A percentile compares a stretch with the other conserved stretches of the same genome.
These are phyloP conservation scores for Andrena camellia DNA, from an alignment of 2,888 invertebrate species.

Conservation along the genomic window DNA sequence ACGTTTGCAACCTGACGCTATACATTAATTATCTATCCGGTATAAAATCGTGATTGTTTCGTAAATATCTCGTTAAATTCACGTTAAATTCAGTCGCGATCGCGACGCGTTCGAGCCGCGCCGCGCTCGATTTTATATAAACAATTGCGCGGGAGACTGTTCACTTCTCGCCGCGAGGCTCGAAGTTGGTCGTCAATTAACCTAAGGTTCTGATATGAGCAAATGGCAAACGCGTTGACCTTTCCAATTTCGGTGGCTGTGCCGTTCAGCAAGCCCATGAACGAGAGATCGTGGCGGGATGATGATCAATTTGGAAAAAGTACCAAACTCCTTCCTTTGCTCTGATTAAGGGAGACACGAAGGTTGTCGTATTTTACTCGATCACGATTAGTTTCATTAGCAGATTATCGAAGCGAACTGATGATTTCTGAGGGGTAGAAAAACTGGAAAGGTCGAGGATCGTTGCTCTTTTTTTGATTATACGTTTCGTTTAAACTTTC, in stretches of 20 bases:
- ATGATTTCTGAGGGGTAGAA: slow-evolving; percentile 26
- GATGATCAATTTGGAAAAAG: too few relatives aligned
- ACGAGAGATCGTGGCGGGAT: too few relatives aligned
- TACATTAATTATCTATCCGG: slow-evolving; percentile 77
- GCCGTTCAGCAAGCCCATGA: too few relatives aligned
- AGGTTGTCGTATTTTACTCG: slow-evolving; percentile 21
- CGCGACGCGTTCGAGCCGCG: slow-evolving; percentile 37
- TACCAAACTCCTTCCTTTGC: too few relatives aligned
- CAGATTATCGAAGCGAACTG: slow-evolving; percentile 28
- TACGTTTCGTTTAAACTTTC: slow-evolving; percentile 56
- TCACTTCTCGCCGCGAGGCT: slow-evolving; percentile 61
- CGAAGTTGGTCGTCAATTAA: slow-evolving; percentile 69
- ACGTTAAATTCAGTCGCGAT: slow-evolving; percentile 56
- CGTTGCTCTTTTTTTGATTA: slow-evolving; percentile 69
- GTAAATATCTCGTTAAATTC: slow-evolving; percentile 60
- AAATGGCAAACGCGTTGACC: slow-evolving; percentile 80
- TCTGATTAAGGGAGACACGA: neutral
- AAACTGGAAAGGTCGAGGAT: slow-evolving; percentile 77
- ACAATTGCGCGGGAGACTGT: slow-evolving; percentile 49
- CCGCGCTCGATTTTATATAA: slow-evolving; percentile 27
- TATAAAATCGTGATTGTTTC: slow-evolving; percentile 81
- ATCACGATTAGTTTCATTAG: slow-evolving; percentile 16
- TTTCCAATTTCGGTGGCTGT: slow-evolving; percentile 70
- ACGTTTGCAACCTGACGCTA: slow-evolving; percentile 69
- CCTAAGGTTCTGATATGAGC: slow-evolving; percentile 81